Evolutionary conservation across 2,797 vertebrate genomes (phyloP), one percentile per base, ranked within the genome.

Genomic region (Tympanoctomys barrerae): DNA sequence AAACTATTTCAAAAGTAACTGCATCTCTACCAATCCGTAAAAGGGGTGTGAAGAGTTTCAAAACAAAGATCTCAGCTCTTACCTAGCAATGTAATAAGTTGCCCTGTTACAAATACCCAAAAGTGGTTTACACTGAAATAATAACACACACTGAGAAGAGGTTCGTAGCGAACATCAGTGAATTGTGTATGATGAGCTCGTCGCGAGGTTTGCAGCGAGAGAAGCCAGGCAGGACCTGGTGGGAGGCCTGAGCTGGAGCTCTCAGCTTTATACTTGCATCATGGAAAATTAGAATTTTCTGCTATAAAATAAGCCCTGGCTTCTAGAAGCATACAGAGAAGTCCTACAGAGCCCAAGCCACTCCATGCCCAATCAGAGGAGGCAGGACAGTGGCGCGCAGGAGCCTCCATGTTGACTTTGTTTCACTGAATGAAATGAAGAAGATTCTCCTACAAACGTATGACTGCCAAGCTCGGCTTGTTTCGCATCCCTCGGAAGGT

Each of bases 261-360:
- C 57, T 61, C 70, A 71, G 36, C 36, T 90, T 52, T 79, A 39
- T 36, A 59, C 19, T 24, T 77, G 19, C 52, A 46, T 85, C 24
- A 62, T n/a, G 57, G 31, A 75, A 75, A 91, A 59, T 82, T 78
- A 85, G 28, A 70, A 2, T 94, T 89, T 92, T 61, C 13, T 94
- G 14, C 19, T 82, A 10, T 57, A 86, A 95, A 94, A 70, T 64
- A 83, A 94, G 7, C 3, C 39, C 19, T 93, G 71, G 12, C 7
- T 79, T 46, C 33, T 16, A 49, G 31, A 70, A 84, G 19, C 36
- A 54, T 54, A 54, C 52, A 54, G 52, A 54, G 52, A 89, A 24
- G 28, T 83, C 59, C 33, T 13, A 62, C 6, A 84, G 42, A 78
- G 13, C 26, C 26, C n/a, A 75, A 33, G 31, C 31, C 8, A 68